phyloP scores from a whole-genome alignment of 2,113 vertebrate genomes.

The Pterocles gutturalis region DNA sequence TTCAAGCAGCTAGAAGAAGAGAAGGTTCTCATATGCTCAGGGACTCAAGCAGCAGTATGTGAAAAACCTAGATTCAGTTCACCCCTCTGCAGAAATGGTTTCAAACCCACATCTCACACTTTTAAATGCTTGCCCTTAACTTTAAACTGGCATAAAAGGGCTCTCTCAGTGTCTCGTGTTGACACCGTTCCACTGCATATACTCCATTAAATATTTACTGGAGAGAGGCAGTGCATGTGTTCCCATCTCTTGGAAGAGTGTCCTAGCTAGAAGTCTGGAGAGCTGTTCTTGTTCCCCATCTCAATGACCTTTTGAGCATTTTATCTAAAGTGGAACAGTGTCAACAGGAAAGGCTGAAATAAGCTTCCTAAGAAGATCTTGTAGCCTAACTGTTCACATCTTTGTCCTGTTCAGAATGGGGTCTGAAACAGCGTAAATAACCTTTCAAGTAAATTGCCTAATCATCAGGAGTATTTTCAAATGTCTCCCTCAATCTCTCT shows the following conservation, averaged over 20 bases:
- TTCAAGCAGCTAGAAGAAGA: neutral
- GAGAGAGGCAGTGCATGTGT: neutral
- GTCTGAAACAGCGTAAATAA: neutral
- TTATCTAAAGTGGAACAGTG: conserved; percentile 47
- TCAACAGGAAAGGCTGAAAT: conserved; percentile 43
- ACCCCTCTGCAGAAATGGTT: neutral
- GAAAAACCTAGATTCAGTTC: neutral
- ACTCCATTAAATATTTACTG: conserved; percentile 52
- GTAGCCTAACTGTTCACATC: neutral
- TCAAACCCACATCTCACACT: neutral
- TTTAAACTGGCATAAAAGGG: neutral
- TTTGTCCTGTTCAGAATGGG: neutral
- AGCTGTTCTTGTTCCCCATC: neutral
- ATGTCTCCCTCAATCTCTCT: neutral
- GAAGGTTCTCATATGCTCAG: neutral
- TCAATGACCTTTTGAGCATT: conserved; percentile 2
- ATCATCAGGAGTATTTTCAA: conserved; percentile 29
- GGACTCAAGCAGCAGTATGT: neutral
- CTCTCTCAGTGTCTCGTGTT: neutral
- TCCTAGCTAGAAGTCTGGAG: neutral
- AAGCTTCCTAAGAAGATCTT: neutral
- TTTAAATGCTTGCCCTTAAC: neutral
- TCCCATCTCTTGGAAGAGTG: neutral
- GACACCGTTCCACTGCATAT: neutral
- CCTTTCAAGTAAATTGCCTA: neutral